Evolutionary conservation across 2,888 invertebrate genomes (phyloP).

Genomic region (Noctua janthe): DNA sequence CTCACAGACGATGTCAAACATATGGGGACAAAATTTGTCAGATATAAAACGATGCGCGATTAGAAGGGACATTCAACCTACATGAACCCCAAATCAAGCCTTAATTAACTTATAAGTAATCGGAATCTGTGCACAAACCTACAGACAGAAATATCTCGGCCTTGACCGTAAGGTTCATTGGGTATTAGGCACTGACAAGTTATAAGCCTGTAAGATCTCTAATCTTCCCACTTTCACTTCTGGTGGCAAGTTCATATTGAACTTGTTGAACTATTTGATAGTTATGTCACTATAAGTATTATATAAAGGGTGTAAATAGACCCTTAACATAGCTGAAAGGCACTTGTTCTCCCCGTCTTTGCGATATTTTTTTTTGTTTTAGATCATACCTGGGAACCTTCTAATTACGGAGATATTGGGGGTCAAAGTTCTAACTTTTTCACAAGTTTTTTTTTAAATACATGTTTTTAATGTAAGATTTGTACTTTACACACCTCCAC

Average conservation of each 20-base stretch:
- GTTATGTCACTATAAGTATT: neutral
- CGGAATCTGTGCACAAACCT: neutral
- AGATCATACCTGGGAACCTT: no score
- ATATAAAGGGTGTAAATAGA: neutral
- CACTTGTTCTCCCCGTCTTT: no score
- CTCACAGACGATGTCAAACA: no score
- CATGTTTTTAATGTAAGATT: no score
- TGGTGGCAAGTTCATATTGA: conserved; percentile 4
- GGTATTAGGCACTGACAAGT: conserved; percentile 4
- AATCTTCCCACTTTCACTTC: conserved; percentile 20
- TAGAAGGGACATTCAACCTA: neutral
- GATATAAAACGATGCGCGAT: neutral
- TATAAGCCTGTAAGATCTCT: conserved; percentile 20
- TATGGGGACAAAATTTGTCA: neutral
- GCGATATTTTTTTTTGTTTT: no score
- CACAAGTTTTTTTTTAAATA: no score
- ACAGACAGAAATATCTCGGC: conserved; percentile 9
- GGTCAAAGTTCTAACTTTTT: no score
- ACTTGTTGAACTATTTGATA: neutral
- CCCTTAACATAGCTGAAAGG: no score
- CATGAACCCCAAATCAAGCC: conserved; percentile 3
- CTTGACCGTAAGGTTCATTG: conserved; percentile 23
- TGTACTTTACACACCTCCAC: no score
- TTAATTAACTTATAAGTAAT: neutral
- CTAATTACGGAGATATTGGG: no score